These are phyloP conservation scores for Subacronicta megacephala DNA, from an alignment of 2,888 invertebrate genomes.

Conservation along the genomic window DNA sequence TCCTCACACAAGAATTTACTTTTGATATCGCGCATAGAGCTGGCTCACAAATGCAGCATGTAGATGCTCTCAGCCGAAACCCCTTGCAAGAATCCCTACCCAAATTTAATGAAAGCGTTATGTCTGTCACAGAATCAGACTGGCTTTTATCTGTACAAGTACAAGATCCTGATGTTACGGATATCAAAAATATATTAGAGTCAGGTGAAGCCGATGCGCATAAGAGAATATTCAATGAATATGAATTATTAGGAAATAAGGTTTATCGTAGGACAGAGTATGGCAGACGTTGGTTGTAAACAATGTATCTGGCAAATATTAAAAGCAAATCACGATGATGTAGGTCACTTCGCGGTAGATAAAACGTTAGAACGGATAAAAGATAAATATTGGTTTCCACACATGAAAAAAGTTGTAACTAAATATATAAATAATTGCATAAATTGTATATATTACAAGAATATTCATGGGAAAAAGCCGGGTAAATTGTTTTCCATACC, in stretches of 20 bases:
- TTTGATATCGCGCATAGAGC: not conserved
- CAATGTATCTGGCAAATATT: constrained; percentile 14
- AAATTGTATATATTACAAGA: constrained; percentile 7
- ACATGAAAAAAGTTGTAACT: not conserved
- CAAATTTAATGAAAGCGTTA: not conserved
- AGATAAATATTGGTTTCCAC: constrained; percentile 4
- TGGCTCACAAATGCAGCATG: not conserved
- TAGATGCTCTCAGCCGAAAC: not conserved
- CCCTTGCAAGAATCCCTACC: not conserved
- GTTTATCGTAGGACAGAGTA: constrained; percentile 12
- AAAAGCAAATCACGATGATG: constrained; percentile 5
- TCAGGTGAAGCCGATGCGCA: constrained; percentile 6
- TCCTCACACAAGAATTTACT: constrained; percentile 47
- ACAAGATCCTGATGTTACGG: not conserved
- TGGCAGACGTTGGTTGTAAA: constrained; percentile 16
- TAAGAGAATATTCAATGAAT: constrained; percentile 3
- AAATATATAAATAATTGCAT: constrained; percentile 9
- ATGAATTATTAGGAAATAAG: constrained; percentile 4
- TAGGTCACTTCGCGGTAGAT: constrained; percentile 8
- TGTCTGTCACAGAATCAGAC: constrained; percentile 3
- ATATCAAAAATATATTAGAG: constrained; percentile 1
- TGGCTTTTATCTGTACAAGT: constrained; percentile 6
- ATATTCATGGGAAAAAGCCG: not conserved
- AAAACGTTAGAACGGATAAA: constrained; percentile 7
- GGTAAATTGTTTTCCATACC: not conserved